Conservation (phyloP, 2,797 vertebrate species). For the Peromyscus eremicus region DNA sequence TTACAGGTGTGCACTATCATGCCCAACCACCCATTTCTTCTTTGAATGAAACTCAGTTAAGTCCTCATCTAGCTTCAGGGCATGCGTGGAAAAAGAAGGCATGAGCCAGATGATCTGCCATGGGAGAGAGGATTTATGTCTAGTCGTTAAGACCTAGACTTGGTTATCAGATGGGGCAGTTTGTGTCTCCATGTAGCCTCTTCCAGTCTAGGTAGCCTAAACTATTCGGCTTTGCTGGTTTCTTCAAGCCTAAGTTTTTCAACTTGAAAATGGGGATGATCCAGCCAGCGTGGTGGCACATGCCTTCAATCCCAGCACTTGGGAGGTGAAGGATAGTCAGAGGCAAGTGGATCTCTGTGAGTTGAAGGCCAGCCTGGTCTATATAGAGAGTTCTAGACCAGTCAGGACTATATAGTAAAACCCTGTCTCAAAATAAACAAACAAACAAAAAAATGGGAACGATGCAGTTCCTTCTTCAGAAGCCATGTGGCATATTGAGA, state of each 20-base stretch:
- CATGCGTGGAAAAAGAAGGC: background rate
- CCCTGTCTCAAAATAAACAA: background rate
- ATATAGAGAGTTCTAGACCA: background rate
- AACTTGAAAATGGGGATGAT: background rate
- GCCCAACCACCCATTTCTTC: background rate
- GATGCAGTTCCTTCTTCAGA: background rate
- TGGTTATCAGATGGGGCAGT: background rate
- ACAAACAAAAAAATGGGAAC: background rate
- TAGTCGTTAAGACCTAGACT: background rate
- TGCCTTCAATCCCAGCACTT: background rate
- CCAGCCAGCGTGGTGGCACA: background rate
- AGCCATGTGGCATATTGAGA: background rate
- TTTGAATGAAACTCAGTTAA: constrained; percentile 34
- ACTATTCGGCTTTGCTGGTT: background rate
- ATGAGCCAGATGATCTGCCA: background rate
- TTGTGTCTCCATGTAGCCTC: background rate
- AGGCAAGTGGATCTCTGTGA: background rate
- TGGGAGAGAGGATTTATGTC: background rate
- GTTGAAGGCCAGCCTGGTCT: background rate
- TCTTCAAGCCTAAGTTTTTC: background rate
- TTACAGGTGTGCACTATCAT: background rate
- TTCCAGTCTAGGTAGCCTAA: background rate
- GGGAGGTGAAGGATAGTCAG: background rate
- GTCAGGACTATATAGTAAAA: background rate
- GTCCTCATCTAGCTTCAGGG: background rate